Conservation (phyloP, 1,140 invertebrate genomes). For the Nebria ingens region DNA sequence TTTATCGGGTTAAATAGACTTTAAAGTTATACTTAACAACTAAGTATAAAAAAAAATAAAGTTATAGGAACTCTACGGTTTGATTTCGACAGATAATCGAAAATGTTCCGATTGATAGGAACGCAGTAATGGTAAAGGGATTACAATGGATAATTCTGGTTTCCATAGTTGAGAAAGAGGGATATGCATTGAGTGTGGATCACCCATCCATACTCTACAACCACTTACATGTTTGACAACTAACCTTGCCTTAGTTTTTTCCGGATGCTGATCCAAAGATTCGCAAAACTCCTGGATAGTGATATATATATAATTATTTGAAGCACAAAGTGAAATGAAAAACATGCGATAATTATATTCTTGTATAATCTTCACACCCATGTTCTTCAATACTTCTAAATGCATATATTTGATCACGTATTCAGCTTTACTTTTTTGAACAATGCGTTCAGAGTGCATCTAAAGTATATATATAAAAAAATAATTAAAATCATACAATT, state of each 20-base stretch:
- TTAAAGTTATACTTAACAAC: too few relatives aligned
- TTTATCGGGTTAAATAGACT: too few relatives aligned
- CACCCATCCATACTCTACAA: not conserved
- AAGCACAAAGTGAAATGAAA: not conserved
- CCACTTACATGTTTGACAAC: not conserved
- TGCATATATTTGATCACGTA: not conserved
- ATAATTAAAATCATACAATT: not conserved
- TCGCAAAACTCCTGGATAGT: not conserved
- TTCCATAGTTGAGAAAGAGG: not conserved
- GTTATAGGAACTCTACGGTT: too few relatives aligned
- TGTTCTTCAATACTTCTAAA: not conserved
- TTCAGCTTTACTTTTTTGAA: not conserved
- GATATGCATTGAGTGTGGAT: not conserved
- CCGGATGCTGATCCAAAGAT: not conserved
- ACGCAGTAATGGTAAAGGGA: not conserved
- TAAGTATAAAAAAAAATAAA: too few relatives aligned
- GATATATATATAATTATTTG: not conserved
- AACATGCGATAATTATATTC: conserved; percentile 1
- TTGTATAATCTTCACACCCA: not conserved
- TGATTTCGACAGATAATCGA: not conserved
- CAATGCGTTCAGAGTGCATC: not conserved
- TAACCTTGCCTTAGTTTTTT: not conserved
- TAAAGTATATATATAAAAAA: not conserved
- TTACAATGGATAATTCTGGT: not conserved
- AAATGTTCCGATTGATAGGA: not conserved